phyloP scores from a whole-genome alignment of 2,797 vertebrate species.

The Takifugu rubripes region DNA sequence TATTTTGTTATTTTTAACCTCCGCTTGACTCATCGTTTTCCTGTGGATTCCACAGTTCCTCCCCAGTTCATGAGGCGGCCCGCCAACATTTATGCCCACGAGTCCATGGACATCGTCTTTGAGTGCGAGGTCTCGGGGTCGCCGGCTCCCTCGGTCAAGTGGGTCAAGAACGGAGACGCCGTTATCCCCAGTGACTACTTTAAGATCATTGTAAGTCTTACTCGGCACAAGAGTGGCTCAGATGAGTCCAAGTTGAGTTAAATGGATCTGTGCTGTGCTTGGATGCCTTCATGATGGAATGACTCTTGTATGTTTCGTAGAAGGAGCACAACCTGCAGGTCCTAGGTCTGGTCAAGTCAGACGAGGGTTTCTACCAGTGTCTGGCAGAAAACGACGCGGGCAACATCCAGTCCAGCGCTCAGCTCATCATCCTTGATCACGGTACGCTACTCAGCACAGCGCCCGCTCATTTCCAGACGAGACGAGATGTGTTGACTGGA shows the following conservation, averaged over 20 bases:
- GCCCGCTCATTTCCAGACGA: conserved; percentile 7
- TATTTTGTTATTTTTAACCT: conserved; percentile 9
- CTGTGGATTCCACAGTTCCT: conserved; percentile 72
- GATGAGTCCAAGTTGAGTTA: too few relatives aligned
- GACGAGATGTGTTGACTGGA: conserved; percentile 7
- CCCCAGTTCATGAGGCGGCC: conserved; percentile 86
- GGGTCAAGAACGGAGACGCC: conserved; percentile 95
- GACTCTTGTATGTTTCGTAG: conserved; percentile 59
- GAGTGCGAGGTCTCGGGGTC: conserved; percentile 91
- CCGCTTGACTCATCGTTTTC: background rate
- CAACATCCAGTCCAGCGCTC: conserved; percentile 90
- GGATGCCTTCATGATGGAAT: background rate
- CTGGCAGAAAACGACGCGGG: conserved; percentile 95
- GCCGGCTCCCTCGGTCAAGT: conserved; percentile 91
- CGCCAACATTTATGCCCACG: conserved; percentile 87
- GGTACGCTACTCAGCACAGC: conserved; percentile 76
- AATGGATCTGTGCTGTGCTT: too few relatives aligned
- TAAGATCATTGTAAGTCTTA: conserved; percentile 87
- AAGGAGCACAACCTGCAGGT: conserved; percentile 97
- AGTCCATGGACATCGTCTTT: conserved; percentile 95
- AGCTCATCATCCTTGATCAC: conserved; percentile 93
- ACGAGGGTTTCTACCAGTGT: conserved; percentile 98
- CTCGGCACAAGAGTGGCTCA: background rate
- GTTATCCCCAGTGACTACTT: conserved; percentile 99
- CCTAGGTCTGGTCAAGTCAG: conserved; percentile 93